Conservation (phyloP, 2,888 invertebrate species). For the Actias luna region DNA sequence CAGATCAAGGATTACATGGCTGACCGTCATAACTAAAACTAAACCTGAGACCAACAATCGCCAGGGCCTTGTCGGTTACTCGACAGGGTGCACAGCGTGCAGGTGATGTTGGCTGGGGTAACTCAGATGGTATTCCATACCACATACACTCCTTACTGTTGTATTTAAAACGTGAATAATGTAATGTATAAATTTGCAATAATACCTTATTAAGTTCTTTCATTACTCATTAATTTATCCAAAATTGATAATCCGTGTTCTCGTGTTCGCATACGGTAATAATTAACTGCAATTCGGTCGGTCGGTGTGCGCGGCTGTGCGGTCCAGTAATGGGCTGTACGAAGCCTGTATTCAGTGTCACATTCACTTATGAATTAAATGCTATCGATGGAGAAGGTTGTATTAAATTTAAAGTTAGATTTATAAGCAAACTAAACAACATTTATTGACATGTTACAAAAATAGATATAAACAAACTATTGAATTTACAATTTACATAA, state of each 20-base stretch:
- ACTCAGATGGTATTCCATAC: too few relatives aligned
- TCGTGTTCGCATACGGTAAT: conserved; percentile 14
- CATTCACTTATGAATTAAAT: conserved; percentile 1
- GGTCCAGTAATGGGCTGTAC: conserved; percentile 57
- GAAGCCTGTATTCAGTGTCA: conserved; percentile 32
- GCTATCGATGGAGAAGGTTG: background rate
- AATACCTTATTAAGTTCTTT: conserved; percentile 1
- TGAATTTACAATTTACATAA: too few relatives aligned
- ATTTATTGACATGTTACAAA: too few relatives aligned
- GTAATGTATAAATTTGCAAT: background rate
- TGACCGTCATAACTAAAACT: too few relatives aligned
- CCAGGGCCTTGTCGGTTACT: too few relatives aligned
- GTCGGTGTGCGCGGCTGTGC: conserved; percentile 15
- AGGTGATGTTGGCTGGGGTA: too few relatives aligned
- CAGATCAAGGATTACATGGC: too few relatives aligned
- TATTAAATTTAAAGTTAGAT: background rate
- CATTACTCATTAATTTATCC: background rate
- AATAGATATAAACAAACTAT: too few relatives aligned
- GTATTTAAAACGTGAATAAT: background rate
- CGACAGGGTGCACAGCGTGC: too few relatives aligned
- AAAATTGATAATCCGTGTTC: conserved; percentile 13
- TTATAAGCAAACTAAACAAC: background rate
- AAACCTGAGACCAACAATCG: too few relatives aligned
- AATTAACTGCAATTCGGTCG: conserved; percentile 22
- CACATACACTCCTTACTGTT: too few relatives aligned